Conservation (phyloP, 2,888 invertebrate genomes). For the Apamea crenata region DNA sequence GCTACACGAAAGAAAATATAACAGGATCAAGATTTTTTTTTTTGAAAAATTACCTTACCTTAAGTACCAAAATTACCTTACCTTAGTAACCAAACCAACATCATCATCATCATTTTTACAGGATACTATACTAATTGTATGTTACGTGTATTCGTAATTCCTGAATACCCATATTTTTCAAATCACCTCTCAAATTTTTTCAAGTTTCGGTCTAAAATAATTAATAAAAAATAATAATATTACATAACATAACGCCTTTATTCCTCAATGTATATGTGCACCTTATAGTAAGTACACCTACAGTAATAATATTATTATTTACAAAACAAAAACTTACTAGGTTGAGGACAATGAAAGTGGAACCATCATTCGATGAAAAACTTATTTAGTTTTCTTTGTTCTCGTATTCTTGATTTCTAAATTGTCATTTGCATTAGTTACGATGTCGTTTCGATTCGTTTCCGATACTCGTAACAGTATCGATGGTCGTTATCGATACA, state of each 20-base stretch:
- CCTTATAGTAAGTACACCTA: not conserved
- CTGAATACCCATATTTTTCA: not conserved
- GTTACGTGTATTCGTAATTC: not conserved
- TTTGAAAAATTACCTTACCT: not conserved
- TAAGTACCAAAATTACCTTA: too few relatives aligned
- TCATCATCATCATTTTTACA: too few relatives aligned
- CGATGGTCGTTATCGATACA: constrained; percentile 71
- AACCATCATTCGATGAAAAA: constrained; percentile 70
- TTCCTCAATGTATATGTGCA: not conserved
- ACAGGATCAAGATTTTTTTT: not conserved
- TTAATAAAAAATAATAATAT: constrained; percentile 3
- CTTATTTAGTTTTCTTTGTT: constrained; percentile 76
- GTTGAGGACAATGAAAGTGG: constrained; percentile 78
- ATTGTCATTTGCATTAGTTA: constrained; percentile 79
- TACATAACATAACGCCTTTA: constrained; percentile 9
- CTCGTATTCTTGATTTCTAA: constrained; percentile 74
- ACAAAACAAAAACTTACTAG: constrained; percentile 61
- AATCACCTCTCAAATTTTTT: not conserved
- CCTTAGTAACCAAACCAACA: not conserved
- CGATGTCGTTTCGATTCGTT: constrained; percentile 71
- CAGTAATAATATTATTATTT: constrained; percentile 48
- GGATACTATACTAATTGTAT: not conserved
- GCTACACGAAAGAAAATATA: not conserved
- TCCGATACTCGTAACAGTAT: constrained; percentile 69
- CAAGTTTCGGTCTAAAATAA: not conserved